Evolutionary conservation across 2,113 vertebrate species (phyloP).

Genomic region (Donacobius atricapilla): DNA sequence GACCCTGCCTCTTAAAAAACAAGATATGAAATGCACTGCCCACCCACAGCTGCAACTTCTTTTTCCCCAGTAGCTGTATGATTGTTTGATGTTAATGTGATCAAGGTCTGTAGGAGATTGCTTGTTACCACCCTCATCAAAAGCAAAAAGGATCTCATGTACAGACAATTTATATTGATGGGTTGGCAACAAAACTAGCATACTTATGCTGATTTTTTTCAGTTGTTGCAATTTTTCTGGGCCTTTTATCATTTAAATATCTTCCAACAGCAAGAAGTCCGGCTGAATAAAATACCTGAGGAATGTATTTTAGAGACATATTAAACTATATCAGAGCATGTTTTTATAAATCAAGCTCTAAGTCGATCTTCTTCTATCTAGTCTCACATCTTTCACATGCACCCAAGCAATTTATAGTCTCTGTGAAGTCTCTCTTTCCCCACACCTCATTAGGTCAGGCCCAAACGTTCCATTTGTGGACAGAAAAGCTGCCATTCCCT

Average conservation of each 20-base stretch:
- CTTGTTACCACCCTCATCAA: neutral
- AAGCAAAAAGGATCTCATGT: neutral
- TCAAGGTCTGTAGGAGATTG: neutral
- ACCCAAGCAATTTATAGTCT: neutral
- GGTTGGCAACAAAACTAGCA: neutral
- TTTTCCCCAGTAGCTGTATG: neutral
- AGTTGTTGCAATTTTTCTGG: neutral
- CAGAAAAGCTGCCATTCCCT: neutral
- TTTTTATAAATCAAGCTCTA: neutral
- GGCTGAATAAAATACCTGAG: neutral
- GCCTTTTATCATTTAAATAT: constrained; percentile 1
- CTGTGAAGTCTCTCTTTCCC: neutral
- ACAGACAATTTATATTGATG: neutral
- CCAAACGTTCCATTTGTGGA: fast-evolving
- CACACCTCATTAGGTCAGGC: neutral
- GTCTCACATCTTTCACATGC: neutral
- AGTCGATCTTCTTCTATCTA: neutral
- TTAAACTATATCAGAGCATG: neutral
- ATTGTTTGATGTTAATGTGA: neutral
- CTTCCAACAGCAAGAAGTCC: neutral
- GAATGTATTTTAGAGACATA: neutral
- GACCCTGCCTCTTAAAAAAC: neutral
- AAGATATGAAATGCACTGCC: neutral
- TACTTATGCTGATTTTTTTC: neutral
- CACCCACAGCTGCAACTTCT: neutral